Evolutionary conservation across 2,797 vertebrate species (phyloP), one percentile per base, ranked within the genome.

Genomic region (Eptatretus atami): DNA sequence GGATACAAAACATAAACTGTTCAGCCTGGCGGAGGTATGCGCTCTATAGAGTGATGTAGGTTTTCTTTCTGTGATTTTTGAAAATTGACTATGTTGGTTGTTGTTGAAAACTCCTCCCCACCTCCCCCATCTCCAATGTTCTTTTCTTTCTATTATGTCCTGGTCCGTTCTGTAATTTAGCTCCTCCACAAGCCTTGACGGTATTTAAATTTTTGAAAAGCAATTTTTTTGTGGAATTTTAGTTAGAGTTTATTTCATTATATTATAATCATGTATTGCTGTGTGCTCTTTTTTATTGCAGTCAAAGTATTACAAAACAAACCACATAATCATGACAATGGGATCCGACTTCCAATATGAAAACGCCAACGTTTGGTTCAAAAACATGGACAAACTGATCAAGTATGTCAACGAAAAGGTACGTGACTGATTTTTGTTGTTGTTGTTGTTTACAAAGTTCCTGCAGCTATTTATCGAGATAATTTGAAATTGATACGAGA

Each of bases 341-440:
- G 85, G 86, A 24, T 87, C 84, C 0, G 86, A 94, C 71, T 92
- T 90, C 73, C 84, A 87, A 54, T 92, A 86, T 1, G 81, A 86
- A 68, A 83, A 87, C 0, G 84, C 85, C 63, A 73, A 78, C 70
- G 73, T 81, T 63, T 90, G 85, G 86, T 92, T 82, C 72, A 84
- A 81, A 71, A 94, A 87, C 75, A 71, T 92, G 72, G 85, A 88
- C 74, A 87, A 84, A 65, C 78, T 94, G 53, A 86, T 94, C 66
- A 66, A 14, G 64, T 76, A 85, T n/a, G 77, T 86, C 66, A 94
- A 90, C 1, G 73, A 72, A 0, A 67, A 67, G 74, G 78, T 79
- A 65, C 10, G n/a, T 2, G 13, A 10, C 2, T 52, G 12, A 61
- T 11, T n/a, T 12, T 61, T 12, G 14, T 61, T 61, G 10, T 11